Conservation (phyloP, 2,888 invertebrate species). For the Lasioglossum figueresi region DNA sequence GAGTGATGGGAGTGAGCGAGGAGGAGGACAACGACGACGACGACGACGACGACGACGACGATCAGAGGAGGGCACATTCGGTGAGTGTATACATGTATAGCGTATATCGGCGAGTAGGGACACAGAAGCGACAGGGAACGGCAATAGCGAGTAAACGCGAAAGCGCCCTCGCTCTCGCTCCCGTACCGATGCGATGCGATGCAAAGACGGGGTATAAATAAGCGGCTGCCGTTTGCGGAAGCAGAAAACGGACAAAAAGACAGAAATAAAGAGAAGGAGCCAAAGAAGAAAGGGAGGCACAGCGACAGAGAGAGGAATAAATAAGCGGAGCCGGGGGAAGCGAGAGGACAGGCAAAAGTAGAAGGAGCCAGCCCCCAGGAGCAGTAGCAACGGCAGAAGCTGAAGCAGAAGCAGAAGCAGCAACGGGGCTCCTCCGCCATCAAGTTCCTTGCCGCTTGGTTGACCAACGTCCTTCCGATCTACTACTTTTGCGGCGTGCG, state of each 20-base stretch:
- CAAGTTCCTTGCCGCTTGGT: slow-evolving; percentile 62
- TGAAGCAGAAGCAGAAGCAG: slow-evolving; percentile 45
- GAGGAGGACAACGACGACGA: slow-evolving; percentile 1
- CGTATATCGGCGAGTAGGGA: slow-evolving; percentile 29
- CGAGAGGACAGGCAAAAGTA: slow-evolving; percentile 67
- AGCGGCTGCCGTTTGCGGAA: slow-evolving; percentile 84
- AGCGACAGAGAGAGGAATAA: slow-evolving; percentile 81
- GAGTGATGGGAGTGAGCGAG: slow-evolving; percentile 7
- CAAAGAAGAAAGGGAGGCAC: slow-evolving; percentile 76
- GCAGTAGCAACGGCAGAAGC: slow-evolving; percentile 50
- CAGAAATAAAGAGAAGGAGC: slow-evolving; percentile 79
- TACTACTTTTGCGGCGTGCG: slow-evolving; percentile 75
- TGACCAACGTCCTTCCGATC: slow-evolving; percentile 69
- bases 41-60: not conserved
- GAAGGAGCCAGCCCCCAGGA: slow-evolving; percentile 44
- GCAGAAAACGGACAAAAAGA: slow-evolving; percentile 83
- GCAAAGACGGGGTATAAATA: slow-evolving; percentile 84
- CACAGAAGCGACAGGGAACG: slow-evolving; percentile 58
- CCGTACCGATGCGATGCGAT: slow-evolving; percentile 80
- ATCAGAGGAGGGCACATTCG: not conserved
- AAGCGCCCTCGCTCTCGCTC: slow-evolving; percentile 79
- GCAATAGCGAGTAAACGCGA: slow-evolving; percentile 77
- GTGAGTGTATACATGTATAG: not conserved
- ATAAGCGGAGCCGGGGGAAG: slow-evolving; percentile 77
- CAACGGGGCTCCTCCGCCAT: slow-evolving; percentile 45